Evolutionary conservation across 2,113 vertebrate species (phyloP).

Genomic region (Leuciscus idus): DNA sequence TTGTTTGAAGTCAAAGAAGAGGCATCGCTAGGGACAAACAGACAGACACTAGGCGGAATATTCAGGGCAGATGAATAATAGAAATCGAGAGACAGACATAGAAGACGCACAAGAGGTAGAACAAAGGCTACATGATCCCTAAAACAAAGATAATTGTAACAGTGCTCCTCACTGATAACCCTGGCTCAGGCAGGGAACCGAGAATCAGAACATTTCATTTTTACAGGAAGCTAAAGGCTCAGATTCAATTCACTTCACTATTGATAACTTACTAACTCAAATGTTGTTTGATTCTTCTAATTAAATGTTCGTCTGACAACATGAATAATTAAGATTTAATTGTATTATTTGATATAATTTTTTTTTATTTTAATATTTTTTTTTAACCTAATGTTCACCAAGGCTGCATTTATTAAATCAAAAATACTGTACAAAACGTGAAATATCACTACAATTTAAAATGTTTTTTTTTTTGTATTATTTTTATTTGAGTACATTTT

Average conservation of each 20-base stretch:
- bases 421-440: neutral
- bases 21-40: neutral
- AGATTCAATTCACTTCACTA: neutral
- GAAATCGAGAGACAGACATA: neutral
- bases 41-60: neutral
- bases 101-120: neutral
- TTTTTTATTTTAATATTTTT: too few species aligned
- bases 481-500: too few species aligned
- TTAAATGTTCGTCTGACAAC: neutral
- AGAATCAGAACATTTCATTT: neutral
- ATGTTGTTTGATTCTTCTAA: neutral
- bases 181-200: neutral
- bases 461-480: too few species aligned
- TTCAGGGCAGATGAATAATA: conserved; percentile 1
- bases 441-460: neutral
- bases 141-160: neutral
- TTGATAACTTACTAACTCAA: too few species aligned
- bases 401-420: neutral
- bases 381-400: neutral
- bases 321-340: neutral
- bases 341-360: too few species aligned
- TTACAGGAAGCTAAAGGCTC: neutral
- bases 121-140: conserved; percentile 18
- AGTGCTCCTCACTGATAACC: conserved; percentile 4
- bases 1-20: conserved; percentile 32